Evolutionary conservation across 2,113 vertebrate species (phyloP).

Genomic region (Albula goreensis): DNA sequence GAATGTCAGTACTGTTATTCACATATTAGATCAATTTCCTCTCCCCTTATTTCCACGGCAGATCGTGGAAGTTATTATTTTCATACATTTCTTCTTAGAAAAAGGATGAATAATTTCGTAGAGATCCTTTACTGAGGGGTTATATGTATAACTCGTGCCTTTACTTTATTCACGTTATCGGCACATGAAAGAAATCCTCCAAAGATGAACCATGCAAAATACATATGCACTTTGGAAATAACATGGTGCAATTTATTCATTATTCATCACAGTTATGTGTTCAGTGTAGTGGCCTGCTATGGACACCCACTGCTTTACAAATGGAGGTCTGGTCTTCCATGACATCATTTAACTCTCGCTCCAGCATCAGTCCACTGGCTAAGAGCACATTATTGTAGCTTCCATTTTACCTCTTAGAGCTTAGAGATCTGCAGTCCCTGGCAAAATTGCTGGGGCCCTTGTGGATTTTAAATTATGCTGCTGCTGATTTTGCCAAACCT

Average conservation of each 20-base stretch:
- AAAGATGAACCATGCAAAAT: neutral
- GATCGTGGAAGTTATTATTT: too few relatives aligned
- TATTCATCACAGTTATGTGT: neutral
- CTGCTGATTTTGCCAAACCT: too few relatives aligned
- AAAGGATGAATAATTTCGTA: too few relatives aligned
- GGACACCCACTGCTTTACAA: neutral
- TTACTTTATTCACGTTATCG: neutral
- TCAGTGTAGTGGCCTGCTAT: neutral
- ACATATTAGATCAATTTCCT: too few relatives aligned
- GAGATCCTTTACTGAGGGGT: neutral
- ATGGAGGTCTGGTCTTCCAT: neutral
- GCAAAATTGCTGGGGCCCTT: too few relatives aligned
- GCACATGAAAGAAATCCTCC: neutral
- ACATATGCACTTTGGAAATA: neutral
- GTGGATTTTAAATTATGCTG: too few relatives aligned
- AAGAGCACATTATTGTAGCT: neutral
- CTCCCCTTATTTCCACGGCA: too few relatives aligned
- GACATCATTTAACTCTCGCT: neutral
- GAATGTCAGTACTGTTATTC: too few relatives aligned
- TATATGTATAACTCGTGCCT: neutral
- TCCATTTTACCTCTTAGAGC: neutral
- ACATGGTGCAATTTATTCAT: neutral
- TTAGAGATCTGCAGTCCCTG: too few relatives aligned
- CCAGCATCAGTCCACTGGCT: neutral
- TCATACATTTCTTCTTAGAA: too few relatives aligned